phyloP scores from a whole-genome alignment of 1,140 invertebrate genomes.

The Cherax destructor region DNA sequence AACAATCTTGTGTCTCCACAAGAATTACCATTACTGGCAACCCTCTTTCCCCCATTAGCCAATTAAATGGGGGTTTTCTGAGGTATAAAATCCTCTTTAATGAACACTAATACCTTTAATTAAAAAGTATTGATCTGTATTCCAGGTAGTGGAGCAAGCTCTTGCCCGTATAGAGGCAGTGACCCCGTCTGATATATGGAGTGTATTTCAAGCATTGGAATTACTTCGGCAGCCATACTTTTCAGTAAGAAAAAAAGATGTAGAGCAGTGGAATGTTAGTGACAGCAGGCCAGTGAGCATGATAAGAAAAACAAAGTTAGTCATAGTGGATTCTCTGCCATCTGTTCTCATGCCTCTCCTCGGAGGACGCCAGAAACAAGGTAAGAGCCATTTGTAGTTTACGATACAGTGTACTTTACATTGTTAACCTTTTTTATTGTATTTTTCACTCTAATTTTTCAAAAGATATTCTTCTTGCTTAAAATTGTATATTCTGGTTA shows the following conservation, averaged over 20 bases:
- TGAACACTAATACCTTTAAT: too few relatives aligned
- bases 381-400: background rate
- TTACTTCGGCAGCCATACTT: conserved; percentile 14
- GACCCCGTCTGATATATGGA: conserved; percentile 19
- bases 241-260: background rate
- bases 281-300: background rate
- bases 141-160: conserved; percentile 19
- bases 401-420: too few relatives aligned
- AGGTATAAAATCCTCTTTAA: too few relatives aligned
- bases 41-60: too few relatives aligned
- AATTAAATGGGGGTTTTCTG: too few relatives aligned
- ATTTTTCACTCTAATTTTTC: too few relatives aligned
- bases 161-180: conserved; percentile 24
- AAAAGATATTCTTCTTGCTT: too few relatives aligned
- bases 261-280: background rate
- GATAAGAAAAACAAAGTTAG: conserved; percentile 9
- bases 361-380: background rate
- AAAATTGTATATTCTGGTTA: too few relatives aligned
- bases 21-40: too few relatives aligned
- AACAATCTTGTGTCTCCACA: too few relatives aligned
- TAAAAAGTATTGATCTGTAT: background rate
- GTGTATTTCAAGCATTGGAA: conserved; percentile 13
- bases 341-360: conserved; percentile 9
- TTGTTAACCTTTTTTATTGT: too few relatives aligned
- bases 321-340: conserved; percentile 31